Percentiles rank a stretch among this genome's conserved stretches.
phyloP scores from a whole-genome alignment of 1,140 invertebrate species.

The Homarus americanus region DNA sequence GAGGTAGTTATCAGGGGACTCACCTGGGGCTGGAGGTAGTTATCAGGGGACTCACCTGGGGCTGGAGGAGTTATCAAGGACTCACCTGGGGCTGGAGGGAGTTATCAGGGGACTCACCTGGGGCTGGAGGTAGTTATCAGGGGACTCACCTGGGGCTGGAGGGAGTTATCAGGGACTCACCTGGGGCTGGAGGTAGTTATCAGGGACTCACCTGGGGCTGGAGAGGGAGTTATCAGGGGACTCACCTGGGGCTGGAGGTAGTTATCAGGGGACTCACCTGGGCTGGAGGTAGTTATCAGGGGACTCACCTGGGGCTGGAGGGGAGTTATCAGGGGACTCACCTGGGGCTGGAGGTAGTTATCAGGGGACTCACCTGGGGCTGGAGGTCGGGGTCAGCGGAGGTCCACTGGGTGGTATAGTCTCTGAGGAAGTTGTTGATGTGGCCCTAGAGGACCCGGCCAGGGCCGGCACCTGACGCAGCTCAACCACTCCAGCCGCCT shows the following conservation, averaged over 20 bases:
- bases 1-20: no score
- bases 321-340: not conserved
- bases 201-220: no score
- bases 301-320: no score
- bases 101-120: not conserved
- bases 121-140: not conserved
- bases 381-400: slow-evolving; percentile 59
- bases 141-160: slow-evolving; percentile 59
- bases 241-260: not conserved
- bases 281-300: not conserved
- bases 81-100: no score
- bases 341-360: not conserved
- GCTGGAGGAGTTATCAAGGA: no score
- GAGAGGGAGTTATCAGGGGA: no score
- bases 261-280: not conserved
- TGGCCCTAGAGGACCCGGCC: slow-evolving; percentile 68
- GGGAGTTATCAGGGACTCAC: not conserved
- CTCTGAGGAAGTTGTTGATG: slow-evolving; percentile 72
- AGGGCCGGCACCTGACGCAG: slow-evolving; percentile 61
- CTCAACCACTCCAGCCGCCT: slow-evolving; percentile 71
- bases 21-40: not conserved
- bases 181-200: not conserved
- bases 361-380: slow-evolving; percentile 52
- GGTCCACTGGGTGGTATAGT: slow-evolving; percentile 66
- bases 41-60: not conserved